phyloP scores from a whole-genome alignment of 2,113 vertebrate genomes.

The Melanerpes formicivorus region DNA sequence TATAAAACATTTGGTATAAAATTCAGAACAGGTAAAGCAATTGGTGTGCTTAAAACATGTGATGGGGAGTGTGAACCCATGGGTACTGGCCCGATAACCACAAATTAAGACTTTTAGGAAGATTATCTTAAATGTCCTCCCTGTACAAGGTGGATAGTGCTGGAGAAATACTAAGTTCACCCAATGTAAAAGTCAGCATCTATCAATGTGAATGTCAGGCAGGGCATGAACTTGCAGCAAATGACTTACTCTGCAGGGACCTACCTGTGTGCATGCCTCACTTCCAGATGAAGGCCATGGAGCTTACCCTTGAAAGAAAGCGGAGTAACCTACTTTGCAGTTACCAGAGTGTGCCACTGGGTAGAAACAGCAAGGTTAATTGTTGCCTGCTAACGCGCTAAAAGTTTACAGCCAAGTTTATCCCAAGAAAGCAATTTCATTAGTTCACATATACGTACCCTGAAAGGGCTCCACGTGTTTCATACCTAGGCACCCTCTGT shows the following conservation, averaged over 20 bases:
- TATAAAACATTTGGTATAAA: not conserved
- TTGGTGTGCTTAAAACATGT: not conserved
- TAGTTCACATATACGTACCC: not conserved
- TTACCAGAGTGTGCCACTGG: not conserved
- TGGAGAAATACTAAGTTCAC: not conserved
- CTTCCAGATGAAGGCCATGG: not conserved
- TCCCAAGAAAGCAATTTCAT: not conserved
- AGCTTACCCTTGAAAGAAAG: conserved; percentile 12
- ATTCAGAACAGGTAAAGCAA: not conserved
- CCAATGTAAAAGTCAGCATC: not conserved
- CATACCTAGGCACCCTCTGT: not conserved
- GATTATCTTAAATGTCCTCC: not conserved
- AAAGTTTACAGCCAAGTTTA: not conserved
- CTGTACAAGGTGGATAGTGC: rapidly evolving
- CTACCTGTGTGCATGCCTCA: not conserved
- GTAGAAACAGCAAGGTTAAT: not conserved
- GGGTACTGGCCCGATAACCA: not conserved
- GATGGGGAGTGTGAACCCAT: not conserved
- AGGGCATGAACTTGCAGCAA: not conserved
- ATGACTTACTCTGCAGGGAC: not conserved
- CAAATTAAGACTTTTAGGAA: not conserved
- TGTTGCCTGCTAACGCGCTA: not conserved
- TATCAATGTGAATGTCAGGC: not conserved
- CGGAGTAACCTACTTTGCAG: not conserved
- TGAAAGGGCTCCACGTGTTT: not conserved